Conservation (phyloP, 1,140 invertebrate species). For the Caenorhabditis brenneri region DNA sequence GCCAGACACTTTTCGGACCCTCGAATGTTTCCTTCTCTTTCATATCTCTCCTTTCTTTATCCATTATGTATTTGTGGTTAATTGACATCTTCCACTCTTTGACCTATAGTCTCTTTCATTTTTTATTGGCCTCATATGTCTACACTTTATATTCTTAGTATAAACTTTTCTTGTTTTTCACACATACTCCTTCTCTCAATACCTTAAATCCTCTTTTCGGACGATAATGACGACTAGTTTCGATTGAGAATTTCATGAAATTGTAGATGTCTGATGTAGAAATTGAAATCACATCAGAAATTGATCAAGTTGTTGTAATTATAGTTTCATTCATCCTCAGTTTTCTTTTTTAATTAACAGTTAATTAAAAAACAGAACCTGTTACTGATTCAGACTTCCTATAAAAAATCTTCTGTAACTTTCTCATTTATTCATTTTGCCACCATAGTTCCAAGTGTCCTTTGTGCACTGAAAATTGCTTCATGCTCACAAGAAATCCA, state of each 20-base stretch:
- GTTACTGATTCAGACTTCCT: too few relatives aligned
- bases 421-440: too few relatives aligned
- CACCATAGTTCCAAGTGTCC: too few relatives aligned
- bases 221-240: neutral
- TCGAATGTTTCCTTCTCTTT: neutral
- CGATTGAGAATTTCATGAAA: neutral
- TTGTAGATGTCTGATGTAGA: neutral
- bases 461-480: too few relatives aligned
- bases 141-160: slow-evolving; percentile 17
- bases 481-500: neutral
- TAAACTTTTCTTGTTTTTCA: neutral
- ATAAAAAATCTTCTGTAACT: too few relatives aligned
- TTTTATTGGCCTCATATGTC: slow-evolving; percentile 35
- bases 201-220: too few relatives aligned
- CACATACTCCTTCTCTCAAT: neutral
- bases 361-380: too few relatives aligned
- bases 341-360: neutral
- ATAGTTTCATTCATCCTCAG: neutral
- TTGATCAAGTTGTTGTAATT: neutral
- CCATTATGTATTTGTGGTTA: neutral
- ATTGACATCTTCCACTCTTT: slow-evolving; percentile 27
- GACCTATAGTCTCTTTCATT: neutral
- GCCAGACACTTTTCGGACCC: neutral
- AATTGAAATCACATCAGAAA: neutral
- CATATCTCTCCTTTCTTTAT: neutral